Evolutionary conservation across 2,888 invertebrate species (phyloP), one percentile per base, ranked within the genome.

Genomic region (Agriotes lineatus): DNA sequence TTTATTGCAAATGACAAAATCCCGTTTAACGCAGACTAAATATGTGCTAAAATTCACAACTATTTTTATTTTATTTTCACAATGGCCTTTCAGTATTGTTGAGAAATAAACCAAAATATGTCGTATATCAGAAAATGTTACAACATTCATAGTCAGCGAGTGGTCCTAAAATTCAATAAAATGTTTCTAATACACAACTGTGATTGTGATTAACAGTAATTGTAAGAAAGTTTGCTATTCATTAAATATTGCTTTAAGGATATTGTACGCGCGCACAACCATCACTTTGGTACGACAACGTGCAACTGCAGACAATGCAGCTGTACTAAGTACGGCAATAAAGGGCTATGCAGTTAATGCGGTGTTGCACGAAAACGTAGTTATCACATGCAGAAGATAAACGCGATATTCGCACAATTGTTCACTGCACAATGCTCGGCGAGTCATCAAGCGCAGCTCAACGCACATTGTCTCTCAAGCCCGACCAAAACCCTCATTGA

Each of bases 341-440:
- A 35, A 61, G 30, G 44, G 33, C 9, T 22, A 6, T 60, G 48
- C 48, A 60, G 20, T 59, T 45, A 59, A 19, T 33, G 33, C 18
- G 54, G 18, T 18, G 65, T 59, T 62, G 58, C 54, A 52, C 45
- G 50, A 44, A 54, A 57, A 69, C 42, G n/a, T 63, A 54, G 30
- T 70, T 74, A 75, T 75, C 75, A 75, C 75, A 75, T 69, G 62
- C 60, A 56, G 42, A 69, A 70, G 70, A 73, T 72, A 73, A 72
- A 70, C 59, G 59, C 50, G 44, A 22, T 39, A 48, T 61, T 62
- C 48, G 62, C 61, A 50, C 45, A 56, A 39, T 16, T 48, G 33
- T 42, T 39, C 56, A 50, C 44, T 50, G 48, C 44, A 57, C 25
- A n/a, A n/a, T n/a, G n/a, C n/a, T n/a, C n/a, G n/a, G n/a, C n/a